Evolutionary conservation across 2,888 invertebrate species (phyloP).

Genomic region (Cryptus viduatorius): DNA sequence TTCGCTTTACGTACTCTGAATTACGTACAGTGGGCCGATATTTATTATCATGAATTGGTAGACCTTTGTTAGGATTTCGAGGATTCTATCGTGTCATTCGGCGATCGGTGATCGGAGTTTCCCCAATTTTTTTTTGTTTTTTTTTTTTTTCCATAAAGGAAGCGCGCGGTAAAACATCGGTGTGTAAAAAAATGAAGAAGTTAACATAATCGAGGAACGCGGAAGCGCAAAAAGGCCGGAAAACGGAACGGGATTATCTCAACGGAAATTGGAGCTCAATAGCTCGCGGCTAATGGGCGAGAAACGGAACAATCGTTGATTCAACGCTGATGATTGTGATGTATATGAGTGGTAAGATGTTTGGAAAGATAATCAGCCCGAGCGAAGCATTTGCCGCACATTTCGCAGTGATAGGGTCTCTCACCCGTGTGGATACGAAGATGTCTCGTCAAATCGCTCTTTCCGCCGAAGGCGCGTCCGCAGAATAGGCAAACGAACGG

Average conservation of each 20-base stretch:
- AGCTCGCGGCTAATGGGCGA: neutral
- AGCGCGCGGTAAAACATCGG: constrained; percentile 33
- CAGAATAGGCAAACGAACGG: constrained; percentile 97
- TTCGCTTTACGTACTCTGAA: neutral
- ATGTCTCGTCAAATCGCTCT: constrained; percentile 94
- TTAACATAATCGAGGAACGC: neutral
- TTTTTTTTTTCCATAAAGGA: constrained; percentile 33
- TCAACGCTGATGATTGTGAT: constrained; percentile 91
- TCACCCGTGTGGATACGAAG: constrained; percentile 95
- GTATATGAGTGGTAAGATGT: constrained; percentile 96
- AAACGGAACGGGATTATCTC: neutral
- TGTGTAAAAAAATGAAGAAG: neutral
- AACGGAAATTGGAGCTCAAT: neutral
- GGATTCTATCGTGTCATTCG: constrained; percentile 3
- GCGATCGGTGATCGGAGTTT: neutral
- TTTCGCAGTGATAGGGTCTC: constrained; percentile 95
- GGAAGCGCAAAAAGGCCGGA: neutral
- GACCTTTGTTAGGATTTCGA: neutral
- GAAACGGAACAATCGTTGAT: neutral
- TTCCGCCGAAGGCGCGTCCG: constrained; percentile 94
- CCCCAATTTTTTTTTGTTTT: neutral
- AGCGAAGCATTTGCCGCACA: constrained; percentile 96
- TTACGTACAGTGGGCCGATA: neutral
- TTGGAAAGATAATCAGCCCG: constrained; percentile 96
- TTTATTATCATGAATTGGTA: neutral